phyloP scores from a whole-genome alignment of 2,113 vertebrate species.

The Atherinomorus stipes region DNA sequence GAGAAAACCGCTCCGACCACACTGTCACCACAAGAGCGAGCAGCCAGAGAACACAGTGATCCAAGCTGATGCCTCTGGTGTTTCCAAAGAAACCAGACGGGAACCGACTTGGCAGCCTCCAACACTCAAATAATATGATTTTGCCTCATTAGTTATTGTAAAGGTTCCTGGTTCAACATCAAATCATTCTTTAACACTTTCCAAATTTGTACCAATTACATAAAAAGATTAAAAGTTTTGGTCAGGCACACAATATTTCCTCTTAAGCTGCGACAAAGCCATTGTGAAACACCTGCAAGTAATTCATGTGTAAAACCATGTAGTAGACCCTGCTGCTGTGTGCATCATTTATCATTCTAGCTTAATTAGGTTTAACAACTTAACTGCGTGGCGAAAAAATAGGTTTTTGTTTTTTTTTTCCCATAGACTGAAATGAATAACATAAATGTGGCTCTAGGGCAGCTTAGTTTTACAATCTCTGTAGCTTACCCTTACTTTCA shows the following conservation, averaged over 20 bases:
- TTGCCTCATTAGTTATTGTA: constrained; percentile 14
- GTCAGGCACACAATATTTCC: constrained; percentile 12
- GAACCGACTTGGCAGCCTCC: constrained; percentile 19
- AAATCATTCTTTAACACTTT: constrained; percentile 15
- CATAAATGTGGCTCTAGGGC: neutral
- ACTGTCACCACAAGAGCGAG: neutral
- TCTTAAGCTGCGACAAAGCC: constrained; percentile 6
- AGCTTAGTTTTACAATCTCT: neutral
- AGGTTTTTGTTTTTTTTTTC: neutral
- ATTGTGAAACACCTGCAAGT: constrained; percentile 23
- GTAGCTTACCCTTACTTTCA: neutral
- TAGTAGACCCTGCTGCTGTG: neutral
- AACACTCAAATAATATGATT: constrained; percentile 27
- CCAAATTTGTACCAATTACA: constrained; percentile 10
- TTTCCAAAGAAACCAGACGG: constrained; percentile 33
- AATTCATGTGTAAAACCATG: neutral
- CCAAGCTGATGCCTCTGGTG: neutral
- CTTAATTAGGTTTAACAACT: constrained; percentile 9
- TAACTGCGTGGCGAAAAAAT: constrained; percentile 1
- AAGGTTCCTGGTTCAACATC: constrained; percentile 5
- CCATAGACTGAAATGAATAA: neutral
- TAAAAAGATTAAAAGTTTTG: constrained; percentile 21
- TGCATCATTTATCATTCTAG: constrained; percentile 14
- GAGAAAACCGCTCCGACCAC: constrained; percentile 13
- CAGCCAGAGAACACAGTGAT: constrained; percentile 25